These are phyloP conservation scores for Clarias gariepinus DNA, from an alignment of 2,113 vertebrate genomes.

Conservation along the genomic window DNA sequence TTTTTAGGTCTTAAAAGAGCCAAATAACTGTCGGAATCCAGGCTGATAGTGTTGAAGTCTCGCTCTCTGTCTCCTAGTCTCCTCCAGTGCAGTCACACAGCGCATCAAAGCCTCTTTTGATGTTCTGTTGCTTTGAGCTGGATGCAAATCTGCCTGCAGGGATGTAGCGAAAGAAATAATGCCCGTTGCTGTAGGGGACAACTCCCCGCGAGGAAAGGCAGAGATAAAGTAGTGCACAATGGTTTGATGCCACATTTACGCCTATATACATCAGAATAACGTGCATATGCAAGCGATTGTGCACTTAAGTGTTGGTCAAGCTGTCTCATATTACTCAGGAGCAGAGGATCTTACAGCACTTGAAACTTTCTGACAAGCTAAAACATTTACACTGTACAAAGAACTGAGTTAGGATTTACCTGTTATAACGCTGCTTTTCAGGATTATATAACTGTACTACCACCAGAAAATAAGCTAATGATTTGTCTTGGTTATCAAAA, in stretches of 20 bases:
- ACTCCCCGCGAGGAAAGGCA: background rate
- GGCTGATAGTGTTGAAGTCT: constrained; percentile 1
- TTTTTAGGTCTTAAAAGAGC: constrained; percentile 38
- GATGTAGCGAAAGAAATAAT: constrained; percentile 25
- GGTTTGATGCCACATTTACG: background rate
- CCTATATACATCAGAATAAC: background rate
- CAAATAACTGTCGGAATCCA: constrained; percentile 40
- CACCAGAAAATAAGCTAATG: background rate
- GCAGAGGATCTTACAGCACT: background rate
- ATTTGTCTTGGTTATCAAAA: background rate
- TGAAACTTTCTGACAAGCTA: background rate
- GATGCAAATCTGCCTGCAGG: constrained; percentile 51
- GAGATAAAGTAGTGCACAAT: background rate
- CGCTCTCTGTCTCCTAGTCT: constrained; percentile 24
- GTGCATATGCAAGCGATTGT: background rate
- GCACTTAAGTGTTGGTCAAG: background rate
- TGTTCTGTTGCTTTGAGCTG: constrained; percentile 49
- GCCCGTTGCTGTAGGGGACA: constrained; percentile 6
- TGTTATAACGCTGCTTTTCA: no score
- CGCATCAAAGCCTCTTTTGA: constrained; percentile 53
- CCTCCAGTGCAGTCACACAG: constrained; percentile 23
- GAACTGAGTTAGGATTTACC: background rate
- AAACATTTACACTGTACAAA: background rate
- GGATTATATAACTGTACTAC: background rate
- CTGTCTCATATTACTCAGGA: background rate